phyloP scores from a whole-genome alignment of 2,888 invertebrate species.

The Eubasilissa splendida region DNA sequence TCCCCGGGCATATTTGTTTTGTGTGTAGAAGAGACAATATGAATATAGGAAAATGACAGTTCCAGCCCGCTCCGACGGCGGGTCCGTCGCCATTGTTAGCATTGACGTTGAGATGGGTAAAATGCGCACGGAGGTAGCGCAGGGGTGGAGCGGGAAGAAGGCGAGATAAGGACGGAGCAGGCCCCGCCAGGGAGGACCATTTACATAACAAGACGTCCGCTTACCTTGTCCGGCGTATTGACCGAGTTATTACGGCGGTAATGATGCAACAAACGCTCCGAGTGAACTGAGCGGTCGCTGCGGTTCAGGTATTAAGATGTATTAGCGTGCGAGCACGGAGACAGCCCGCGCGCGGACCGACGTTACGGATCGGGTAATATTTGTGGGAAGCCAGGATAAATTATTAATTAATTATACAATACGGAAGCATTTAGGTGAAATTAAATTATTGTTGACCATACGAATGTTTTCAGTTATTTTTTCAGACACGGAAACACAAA shows the following conservation, averaged over 20 bases:
- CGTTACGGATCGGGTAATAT: no score
- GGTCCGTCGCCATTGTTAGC: constrained; percentile 45
- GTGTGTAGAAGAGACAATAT: constrained; percentile 42
- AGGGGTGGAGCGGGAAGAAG: constrained; percentile 33
- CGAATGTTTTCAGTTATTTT: no score
- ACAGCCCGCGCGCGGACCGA: no score
- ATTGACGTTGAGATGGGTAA: constrained; percentile 52
- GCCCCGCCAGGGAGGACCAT: constrained; percentile 29
- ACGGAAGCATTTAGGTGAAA: no score
- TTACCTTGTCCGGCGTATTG: constrained; percentile 30
- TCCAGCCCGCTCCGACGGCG: constrained; percentile 30
- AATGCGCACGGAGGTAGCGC: constrained; percentile 5
- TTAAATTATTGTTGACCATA: no score
- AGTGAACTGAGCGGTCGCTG: neutral
- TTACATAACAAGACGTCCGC: constrained; percentile 46
- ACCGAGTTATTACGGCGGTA: constrained; percentile 43
- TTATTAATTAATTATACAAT: no score
- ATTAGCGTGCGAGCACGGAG: no score
- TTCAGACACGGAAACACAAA: no score
- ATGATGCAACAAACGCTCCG: constrained; percentile 30
- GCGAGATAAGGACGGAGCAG: constrained; percentile 19
- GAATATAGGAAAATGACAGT: constrained; percentile 47
- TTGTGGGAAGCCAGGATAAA: no score
- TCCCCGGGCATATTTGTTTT: constrained; percentile 43
- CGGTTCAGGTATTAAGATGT: neutral